phyloP scores from a whole-genome alignment of 2,113 vertebrate species.

The Cebidichthys violaceus region DNA sequence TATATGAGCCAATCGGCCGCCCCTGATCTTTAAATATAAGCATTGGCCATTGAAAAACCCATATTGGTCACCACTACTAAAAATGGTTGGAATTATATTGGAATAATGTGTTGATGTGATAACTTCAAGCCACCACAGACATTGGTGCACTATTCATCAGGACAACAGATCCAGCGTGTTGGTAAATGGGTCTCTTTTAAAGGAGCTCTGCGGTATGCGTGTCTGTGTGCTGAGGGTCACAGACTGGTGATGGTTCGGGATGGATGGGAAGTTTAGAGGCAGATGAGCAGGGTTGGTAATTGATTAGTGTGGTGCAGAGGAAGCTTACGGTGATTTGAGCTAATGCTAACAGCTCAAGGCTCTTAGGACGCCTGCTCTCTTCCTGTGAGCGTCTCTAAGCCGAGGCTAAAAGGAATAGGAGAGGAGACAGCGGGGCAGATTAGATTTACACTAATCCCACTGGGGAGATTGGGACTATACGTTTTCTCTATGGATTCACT shows the following conservation, averaged over 20 bases:
- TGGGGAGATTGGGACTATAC: conserved; percentile 55
- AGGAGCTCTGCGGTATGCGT: background rate
- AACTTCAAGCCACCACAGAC: background rate
- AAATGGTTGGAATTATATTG: background rate
- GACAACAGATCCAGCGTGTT: conserved; percentile 15
- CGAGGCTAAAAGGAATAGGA: conserved; percentile 40
- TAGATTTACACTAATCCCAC: conserved; percentile 72
- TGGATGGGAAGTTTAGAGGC: conserved; percentile 46
- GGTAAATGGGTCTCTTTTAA: conserved; percentile 11
- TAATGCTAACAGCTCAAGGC: conserved; percentile 67
- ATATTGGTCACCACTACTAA: background rate
- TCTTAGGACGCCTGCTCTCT: conserved; percentile 57
- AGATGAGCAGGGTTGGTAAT: conserved; percentile 65
- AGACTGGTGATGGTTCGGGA: conserved; percentile 17
- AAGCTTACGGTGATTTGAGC: conserved; percentile 67
- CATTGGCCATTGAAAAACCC: no score
- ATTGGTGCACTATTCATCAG: background rate
- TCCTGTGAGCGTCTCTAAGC: conserved; percentile 57
- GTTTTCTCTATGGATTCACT: conserved; percentile 31
- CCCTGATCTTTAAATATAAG: no score
- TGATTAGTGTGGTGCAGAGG: conserved; percentile 72
- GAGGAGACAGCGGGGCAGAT: conserved; percentile 61
- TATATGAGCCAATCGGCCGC: no score
- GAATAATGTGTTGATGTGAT: background rate
- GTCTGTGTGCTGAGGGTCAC: background rate